Evolutionary conservation across 2,888 invertebrate species (phyloP).

Genomic region (Sturmia bella): DNA sequence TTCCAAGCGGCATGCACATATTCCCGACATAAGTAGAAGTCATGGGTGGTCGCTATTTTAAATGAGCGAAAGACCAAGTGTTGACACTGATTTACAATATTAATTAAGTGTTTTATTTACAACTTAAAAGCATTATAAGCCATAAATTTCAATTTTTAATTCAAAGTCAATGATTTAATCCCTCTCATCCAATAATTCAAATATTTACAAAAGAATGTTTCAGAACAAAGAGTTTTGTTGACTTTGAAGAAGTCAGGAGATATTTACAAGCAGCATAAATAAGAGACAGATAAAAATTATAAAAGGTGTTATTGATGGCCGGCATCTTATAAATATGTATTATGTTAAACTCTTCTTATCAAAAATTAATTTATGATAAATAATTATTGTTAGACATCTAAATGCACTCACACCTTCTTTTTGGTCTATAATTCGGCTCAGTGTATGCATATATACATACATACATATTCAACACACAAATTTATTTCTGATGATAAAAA

Average conservation of each 20-base stretch:
- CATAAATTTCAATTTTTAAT: constrained; percentile 7
- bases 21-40: constrained; percentile 5
- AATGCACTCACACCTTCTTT: no score
- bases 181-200: constrained; percentile 27
- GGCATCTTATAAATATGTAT: no score
- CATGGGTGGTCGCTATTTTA: constrained; percentile 50
- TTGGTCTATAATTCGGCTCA: background rate
- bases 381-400: no score
- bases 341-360: no score
- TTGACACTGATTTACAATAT: constrained; percentile 49
- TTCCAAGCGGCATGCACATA: constrained; percentile 6
- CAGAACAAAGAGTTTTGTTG: background rate
- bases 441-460: no score
- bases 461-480: constrained; percentile 17
- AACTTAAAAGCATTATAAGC: background rate
- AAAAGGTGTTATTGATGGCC: no score
- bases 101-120: constrained; percentile 12
- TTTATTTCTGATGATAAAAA: constrained; percentile 48
- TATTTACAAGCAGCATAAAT: background rate
- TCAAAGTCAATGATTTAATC: constrained; percentile 14
- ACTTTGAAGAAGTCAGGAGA: background rate
- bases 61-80: constrained; percentile 19
- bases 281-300: no score
- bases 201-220: background rate
- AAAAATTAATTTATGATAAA: no score